These are phyloP conservation scores for Galeopterus variegatus DNA, from an alignment of 2,113 vertebrate species.

Conservation along the genomic window DNA sequence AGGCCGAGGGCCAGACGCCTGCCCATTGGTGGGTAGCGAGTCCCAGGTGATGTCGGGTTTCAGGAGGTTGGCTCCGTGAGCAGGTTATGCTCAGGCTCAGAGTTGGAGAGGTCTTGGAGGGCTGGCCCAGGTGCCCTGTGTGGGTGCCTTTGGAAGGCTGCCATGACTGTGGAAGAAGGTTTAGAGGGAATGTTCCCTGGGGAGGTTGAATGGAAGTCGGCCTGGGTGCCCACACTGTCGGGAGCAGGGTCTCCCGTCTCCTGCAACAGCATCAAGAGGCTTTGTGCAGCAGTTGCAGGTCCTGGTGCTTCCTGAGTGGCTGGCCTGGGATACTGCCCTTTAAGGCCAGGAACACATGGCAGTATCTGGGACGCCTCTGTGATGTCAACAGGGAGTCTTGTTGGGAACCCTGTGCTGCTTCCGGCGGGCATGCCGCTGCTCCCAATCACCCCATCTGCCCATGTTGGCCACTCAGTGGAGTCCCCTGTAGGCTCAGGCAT, in stretches of 20 bases:
- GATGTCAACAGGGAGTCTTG: neutral
- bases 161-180: neutral
- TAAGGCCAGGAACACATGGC: neutral
- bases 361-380: no score
- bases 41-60: accelerated
- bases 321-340: neutral
- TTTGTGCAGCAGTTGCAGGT: neutral
- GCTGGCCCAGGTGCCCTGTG: neutral
- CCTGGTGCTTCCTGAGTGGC: neutral
- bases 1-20: accelerated
- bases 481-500: neutral
- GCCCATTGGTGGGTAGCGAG: neutral
- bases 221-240: neutral
- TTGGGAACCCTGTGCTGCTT: neutral
- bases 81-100: neutral
- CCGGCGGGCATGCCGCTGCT: no score
- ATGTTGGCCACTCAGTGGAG: neutral
- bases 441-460: no score
- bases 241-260: neutral
- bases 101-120: neutral
- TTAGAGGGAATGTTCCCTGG: neutral
- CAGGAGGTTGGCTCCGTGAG: neutral
- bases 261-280: neutral
- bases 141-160: neutral
- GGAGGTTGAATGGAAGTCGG: neutral